phyloP scores from a whole-genome alignment of 2,888 invertebrate species.

The Eristalis pertinax region DNA sequence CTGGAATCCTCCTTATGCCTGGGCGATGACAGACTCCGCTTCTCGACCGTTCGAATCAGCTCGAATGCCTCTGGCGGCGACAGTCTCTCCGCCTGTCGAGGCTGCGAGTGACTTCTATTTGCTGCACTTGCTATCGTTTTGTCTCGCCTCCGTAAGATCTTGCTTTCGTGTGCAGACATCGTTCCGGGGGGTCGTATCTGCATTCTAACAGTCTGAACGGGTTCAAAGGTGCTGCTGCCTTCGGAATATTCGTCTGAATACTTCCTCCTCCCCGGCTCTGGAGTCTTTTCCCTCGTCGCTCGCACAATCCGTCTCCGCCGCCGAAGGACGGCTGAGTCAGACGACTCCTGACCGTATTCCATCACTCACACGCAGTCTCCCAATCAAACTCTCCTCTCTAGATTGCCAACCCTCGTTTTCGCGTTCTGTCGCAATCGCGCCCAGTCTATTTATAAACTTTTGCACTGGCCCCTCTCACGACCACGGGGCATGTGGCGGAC shows the following conservation, averaged over 20 bases:
- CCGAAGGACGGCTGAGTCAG: slow-evolving; percentile 82
- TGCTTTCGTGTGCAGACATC: slow-evolving; percentile 80
- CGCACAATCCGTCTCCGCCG: slow-evolving; percentile 84
- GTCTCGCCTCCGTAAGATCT: slow-evolving; percentile 79
- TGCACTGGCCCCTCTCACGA: slow-evolving; percentile 41
- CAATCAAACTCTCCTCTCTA: slow-evolving; percentile 15
- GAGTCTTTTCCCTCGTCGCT: slow-evolving; percentile 85
- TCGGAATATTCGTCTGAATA: slow-evolving; percentile 74
- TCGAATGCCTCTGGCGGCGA: slow-evolving; percentile 78
- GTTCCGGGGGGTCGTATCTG: slow-evolving; percentile 77
- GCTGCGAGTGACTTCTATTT: slow-evolving; percentile 81
- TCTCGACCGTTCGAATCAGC: slow-evolving; percentile 75
- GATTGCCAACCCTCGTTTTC: neutral
- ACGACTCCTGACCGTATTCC: slow-evolving; percentile 74
- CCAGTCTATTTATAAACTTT: slow-evolving; percentile 45
- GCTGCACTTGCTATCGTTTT: slow-evolving; percentile 78
- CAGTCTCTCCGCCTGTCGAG: slow-evolving; percentile 77
- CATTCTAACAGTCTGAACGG: slow-evolving; percentile 76
- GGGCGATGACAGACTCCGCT: slow-evolving; percentile 80
- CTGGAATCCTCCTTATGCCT: slow-evolving; percentile 80
- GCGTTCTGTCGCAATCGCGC: slow-evolving; percentile 42
- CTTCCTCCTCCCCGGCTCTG: slow-evolving; percentile 78
- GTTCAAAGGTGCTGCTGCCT: slow-evolving; percentile 73
- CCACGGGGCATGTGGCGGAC: slow-evolving; percentile 1
- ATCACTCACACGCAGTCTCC: slow-evolving; percentile 35